Evolutionary conservation across 2,888 invertebrate species (phyloP).

Genomic region (Drosophila limbata): DNA sequence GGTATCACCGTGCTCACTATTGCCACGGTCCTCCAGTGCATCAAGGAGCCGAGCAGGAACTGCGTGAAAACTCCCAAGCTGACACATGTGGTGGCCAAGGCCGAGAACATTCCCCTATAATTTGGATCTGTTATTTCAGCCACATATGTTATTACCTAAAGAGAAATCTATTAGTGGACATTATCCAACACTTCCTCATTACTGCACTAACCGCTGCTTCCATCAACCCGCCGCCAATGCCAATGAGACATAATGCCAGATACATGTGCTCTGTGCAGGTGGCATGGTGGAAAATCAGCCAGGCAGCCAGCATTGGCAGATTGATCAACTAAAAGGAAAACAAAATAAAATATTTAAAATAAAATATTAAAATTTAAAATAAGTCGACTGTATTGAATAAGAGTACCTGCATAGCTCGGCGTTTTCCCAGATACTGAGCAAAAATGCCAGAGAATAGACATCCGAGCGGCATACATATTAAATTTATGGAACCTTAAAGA

Average conservation of each 20-base stretch:
- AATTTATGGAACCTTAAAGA: slow-evolving; percentile 18
- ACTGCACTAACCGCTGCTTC: slow-evolving; percentile 18
- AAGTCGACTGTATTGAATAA: neutral
- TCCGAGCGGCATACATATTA: slow-evolving; percentile 22
- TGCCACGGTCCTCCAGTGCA: slow-evolving; percentile 90
- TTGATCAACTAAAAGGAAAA: slow-evolving; percentile 6
- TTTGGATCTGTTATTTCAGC: slow-evolving; percentile 90
- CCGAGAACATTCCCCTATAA: slow-evolving; percentile 88
- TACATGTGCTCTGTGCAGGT: slow-evolving; percentile 90
- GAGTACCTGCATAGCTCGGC: slow-evolving; percentile 21
- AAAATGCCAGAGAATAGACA: slow-evolving; percentile 28
- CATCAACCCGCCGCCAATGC: slow-evolving; percentile 85
- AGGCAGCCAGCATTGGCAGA: slow-evolving; percentile 21
- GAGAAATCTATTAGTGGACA: neutral
- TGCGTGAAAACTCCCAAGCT: slow-evolving; percentile 91
- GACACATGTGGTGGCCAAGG: slow-evolving; percentile 91
- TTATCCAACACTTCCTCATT: neutral
- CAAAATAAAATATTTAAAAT: neutral
- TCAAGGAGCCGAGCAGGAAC: slow-evolving; percentile 89
- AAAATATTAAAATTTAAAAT: no score
- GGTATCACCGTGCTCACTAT: slow-evolving; percentile 87
- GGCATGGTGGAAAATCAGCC: slow-evolving; percentile 24
- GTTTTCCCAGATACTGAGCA: slow-evolving; percentile 21
- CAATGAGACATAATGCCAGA: slow-evolving; percentile 86
- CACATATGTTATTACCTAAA: slow-evolving; percentile 26